Evolutionary conservation across 2,888 invertebrate species (phyloP), one percentile per base, ranked within the genome.

Genomic region (Phorcus lineatus): DNA sequence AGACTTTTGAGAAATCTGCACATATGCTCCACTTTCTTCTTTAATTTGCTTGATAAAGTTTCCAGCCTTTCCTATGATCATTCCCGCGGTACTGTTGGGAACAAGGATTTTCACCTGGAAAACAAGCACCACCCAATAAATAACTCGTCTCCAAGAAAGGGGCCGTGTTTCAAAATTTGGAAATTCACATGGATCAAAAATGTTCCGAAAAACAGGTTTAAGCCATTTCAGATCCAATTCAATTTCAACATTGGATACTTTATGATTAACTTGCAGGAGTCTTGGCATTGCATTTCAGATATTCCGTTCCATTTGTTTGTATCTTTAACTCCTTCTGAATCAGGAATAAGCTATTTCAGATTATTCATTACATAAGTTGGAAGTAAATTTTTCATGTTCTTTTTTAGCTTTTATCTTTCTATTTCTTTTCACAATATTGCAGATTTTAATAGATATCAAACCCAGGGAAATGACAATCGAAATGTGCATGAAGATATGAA

Each of bases 51-150:
- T 92, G 79, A 93, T 92, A 85, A 88, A 92, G 85, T 91, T 89
- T 47, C 93, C 93, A 66, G 89, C 92, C 83, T 93, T 93, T 52
- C 93, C 93, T 79, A 93, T 93, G 66, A 93, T 92, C 93, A 93
- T 93, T 9, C 93, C 93, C 54, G 93, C 93, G 40, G 93, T 93
- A 80, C 91, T 92, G 86, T 93, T 93, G 16, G 93, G 93, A 22
- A 93, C 92, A 28, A 93, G 86, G 47, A 93, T 88, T 85, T 93
- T 93, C 70, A 93, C 90, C 93, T 93, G 87, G 47, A 88, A 87
- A 81, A 79, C 55, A 74, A 52, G 62, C 28, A 47, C 47, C 47
- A 47, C 47, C 47, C 47, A 47, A 9, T 4, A 47, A 36, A 47
- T 52, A 2, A 74, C 47, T 28, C 36, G 4, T 28, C 36, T 31